Evolutionary conservation across 2,888 invertebrate species (phyloP).

Genomic region (Schrankia costaestrigalis): DNA sequence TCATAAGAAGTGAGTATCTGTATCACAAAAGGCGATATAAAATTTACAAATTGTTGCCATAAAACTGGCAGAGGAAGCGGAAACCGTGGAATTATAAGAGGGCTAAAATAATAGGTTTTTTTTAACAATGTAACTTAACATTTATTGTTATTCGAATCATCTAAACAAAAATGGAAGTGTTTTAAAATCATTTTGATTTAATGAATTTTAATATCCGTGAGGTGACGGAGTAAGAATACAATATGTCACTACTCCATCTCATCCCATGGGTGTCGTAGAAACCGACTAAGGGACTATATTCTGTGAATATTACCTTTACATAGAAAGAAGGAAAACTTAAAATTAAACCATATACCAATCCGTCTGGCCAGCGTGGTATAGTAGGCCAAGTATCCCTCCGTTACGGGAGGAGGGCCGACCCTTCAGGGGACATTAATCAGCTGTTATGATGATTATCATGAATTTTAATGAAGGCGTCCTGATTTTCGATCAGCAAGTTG

Average conservation of each 20-base stretch:
- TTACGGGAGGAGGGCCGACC: no score
- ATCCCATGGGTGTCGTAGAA: no score
- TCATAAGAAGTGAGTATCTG: conserved; percentile 28
- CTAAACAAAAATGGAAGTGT: conserved; percentile 15
- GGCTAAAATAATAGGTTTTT: conserved; percentile 38
- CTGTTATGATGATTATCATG: no score
- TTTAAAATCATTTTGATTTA: not conserved
- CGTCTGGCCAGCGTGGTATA: no score
- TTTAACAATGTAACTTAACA: conserved; percentile 45
- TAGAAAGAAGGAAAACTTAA: no score
- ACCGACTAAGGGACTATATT: no score
- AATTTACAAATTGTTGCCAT: conserved; percentile 60
- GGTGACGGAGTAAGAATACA: not conserved
- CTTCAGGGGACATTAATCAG: no score
- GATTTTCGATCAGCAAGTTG: no score
- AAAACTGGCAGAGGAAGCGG: conserved; percentile 32
- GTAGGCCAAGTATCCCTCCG: no score
- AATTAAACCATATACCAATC: no score
- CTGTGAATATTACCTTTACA: no score
- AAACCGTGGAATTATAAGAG: conserved; percentile 40
- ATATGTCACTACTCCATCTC: not conserved
- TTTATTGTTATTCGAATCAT: conserved; percentile 44
- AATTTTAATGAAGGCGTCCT: no score
- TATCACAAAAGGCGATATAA: conserved; percentile 45
- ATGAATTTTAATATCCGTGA: not conserved